phyloP scores from a whole-genome alignment of 2,888 invertebrate species.

The Saturnia pavonia region DNA sequence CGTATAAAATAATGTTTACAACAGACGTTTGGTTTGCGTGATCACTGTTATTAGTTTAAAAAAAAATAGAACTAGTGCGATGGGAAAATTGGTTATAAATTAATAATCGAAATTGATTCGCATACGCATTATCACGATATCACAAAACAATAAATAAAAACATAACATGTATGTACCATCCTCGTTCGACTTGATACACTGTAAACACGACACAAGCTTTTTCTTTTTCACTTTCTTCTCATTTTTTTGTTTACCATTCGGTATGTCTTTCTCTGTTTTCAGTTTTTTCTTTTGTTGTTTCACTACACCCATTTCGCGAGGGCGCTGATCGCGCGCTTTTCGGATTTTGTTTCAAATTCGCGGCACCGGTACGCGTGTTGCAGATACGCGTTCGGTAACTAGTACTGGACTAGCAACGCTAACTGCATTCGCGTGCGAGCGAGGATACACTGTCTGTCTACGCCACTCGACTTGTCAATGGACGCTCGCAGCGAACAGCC shows the following conservation, averaged over 20 bases:
- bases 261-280: constrained; percentile 55
- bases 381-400: constrained; percentile 77
- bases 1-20: neutral
- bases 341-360: constrained; percentile 26
- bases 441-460: constrained; percentile 59
- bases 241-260: constrained; percentile 65
- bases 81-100: constrained; percentile 16
- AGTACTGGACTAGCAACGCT: constrained; percentile 76
- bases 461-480: constrained; percentile 31
- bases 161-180: constrained; percentile 57
- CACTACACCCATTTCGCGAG: constrained; percentile 72
- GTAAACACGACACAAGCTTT: constrained; percentile 77
- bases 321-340: constrained; percentile 38
- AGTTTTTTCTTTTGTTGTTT: constrained; percentile 67
- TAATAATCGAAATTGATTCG: constrained; percentile 28
- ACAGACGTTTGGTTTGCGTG: constrained; percentile 3
- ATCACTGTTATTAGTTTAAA: constrained; percentile 16
- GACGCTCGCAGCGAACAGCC: constrained; percentile 45
- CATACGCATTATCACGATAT: constrained; percentile 28
- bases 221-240: constrained; percentile 76
- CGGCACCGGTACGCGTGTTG: constrained; percentile 49
- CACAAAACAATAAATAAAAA: constrained; percentile 25
- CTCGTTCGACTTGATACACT: constrained; percentile 76
- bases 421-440: constrained; percentile 72
- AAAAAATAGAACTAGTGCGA: constrained; percentile 17